Evolutionary conservation across 2,797 vertebrate genomes (phyloP).

Genomic region (Acrocephalus scirpaceus): DNA sequence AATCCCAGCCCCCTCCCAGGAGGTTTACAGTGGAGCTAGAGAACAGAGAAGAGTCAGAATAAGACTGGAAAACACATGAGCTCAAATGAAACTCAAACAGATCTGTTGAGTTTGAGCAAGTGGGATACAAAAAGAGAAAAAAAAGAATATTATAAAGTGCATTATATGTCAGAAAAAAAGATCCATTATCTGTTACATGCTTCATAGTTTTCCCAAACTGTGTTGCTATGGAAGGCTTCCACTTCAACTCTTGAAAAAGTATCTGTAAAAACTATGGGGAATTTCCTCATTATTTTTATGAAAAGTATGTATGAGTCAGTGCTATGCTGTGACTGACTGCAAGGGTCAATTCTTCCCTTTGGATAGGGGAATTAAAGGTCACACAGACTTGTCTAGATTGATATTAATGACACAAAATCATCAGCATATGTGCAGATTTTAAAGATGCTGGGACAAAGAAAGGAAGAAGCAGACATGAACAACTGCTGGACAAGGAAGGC

Average conservation of each 20-base stretch:
- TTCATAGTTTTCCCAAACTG: conserved; percentile 32
- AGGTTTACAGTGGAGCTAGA: neutral
- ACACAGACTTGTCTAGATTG: conserved; percentile 33
- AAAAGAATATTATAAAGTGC: neutral
- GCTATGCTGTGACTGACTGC: conserved; percentile 19
- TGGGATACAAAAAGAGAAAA: neutral
- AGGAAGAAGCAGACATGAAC: neutral
- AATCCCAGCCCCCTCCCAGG: neutral
- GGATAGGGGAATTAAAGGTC: conserved; percentile 42
- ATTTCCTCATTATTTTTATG: conserved; percentile 49
- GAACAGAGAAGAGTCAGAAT: neutral
- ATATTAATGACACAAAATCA: conserved; percentile 44
- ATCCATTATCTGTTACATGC: conserved; percentile 34
- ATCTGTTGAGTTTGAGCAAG: neutral
- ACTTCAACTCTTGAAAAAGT: conserved; percentile 37
- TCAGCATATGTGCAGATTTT: neutral
- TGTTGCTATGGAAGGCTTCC: conserved; percentile 41
- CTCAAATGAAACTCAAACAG: neutral
- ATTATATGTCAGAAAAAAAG: conserved; percentile 10
- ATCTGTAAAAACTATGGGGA: conserved; percentile 42
- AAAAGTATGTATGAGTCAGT: conserved; percentile 64
- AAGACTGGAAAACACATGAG: neutral
- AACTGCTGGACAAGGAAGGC: neutral
- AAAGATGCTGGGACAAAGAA: neutral
- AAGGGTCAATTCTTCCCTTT: conserved; percentile 43